Conservation (phyloP, 2,888 invertebrate genomes). For the Anorthoa munda region DNA sequence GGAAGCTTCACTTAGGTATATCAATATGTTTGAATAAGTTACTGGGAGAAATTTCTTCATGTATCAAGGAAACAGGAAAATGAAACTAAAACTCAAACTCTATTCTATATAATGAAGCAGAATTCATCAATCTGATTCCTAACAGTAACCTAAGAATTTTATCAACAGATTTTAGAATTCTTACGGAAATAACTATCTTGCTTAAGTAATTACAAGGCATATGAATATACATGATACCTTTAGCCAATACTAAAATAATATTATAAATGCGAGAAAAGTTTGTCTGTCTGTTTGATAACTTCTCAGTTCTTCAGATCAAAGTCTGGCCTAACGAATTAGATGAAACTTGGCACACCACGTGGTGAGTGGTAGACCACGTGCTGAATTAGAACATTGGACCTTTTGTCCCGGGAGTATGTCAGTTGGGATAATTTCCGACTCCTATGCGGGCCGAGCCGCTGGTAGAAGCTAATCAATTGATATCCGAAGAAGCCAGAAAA, state of each 20-base stretch:
- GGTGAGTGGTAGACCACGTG: no score
- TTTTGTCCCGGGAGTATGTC: no score
- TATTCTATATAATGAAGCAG: no score
- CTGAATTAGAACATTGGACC: no score
- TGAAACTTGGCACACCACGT: no score
- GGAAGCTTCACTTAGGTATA: background rate
- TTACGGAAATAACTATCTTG: background rate
- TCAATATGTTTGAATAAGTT: background rate
- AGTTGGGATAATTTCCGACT: no score
- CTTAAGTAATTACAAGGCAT: background rate
- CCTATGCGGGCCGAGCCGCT: no score
- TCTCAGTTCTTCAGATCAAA: no score
- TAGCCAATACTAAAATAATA: no score
- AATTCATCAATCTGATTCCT: background rate
- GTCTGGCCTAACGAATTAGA: no score
- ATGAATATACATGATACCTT: background rate
- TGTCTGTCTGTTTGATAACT: no score
- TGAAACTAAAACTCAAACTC: background rate
- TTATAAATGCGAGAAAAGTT: no score
- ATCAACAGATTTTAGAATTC: background rate
- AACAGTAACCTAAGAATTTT: constrained; percentile 10
- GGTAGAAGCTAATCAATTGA: background rate
- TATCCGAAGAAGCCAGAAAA: background rate
- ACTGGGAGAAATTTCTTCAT: background rate
- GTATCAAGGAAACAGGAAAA: constrained; percentile 18